Conservation (phyloP, 2,888 invertebrate genomes). For the Pilophorus perplexus region DNA sequence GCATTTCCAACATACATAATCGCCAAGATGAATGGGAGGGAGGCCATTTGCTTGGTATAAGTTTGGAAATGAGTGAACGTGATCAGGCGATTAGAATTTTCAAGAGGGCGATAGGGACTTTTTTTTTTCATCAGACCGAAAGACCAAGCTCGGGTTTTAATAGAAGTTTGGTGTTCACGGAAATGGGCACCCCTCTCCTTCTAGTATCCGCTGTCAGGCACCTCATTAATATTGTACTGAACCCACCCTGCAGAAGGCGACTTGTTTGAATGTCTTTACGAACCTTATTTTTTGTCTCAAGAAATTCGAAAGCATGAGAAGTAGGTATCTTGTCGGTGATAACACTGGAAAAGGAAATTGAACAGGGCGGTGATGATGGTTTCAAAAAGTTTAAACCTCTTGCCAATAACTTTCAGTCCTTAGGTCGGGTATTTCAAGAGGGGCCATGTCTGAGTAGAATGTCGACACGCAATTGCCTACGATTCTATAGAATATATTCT, state of each 20-base stretch:
- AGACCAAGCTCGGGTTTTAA: constrained; percentile 34
- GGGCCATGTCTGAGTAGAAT: no score
- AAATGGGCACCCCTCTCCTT: constrained; percentile 20
- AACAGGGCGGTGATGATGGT: no score
- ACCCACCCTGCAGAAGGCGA: constrained; percentile 3
- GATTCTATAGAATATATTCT: no score
- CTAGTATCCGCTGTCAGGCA: constrained; percentile 15
- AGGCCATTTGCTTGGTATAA: not conserved
- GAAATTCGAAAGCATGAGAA: not conserved
- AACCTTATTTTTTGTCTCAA: not conserved
- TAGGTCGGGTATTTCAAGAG: no score
- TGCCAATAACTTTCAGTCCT: no score
- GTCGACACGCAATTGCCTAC: no score
- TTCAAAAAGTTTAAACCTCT: no score
- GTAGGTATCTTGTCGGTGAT: no score
- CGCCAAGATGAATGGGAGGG: not conserved
- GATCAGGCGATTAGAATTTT: not conserved
- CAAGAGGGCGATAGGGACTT: not conserved
- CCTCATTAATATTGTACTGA: constrained; percentile 29
- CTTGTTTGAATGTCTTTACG: constrained; percentile 8
- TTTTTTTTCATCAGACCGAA: constrained; percentile 1
- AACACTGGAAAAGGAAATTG: no score
- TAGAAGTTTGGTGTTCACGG: constrained; percentile 35
- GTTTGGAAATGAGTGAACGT: not conserved
- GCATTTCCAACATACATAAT: not conserved